These are phyloP conservation scores for Epistrophe eligans DNA, from an alignment of 2,888 invertebrate species.

Conservation along the genomic window DNA sequence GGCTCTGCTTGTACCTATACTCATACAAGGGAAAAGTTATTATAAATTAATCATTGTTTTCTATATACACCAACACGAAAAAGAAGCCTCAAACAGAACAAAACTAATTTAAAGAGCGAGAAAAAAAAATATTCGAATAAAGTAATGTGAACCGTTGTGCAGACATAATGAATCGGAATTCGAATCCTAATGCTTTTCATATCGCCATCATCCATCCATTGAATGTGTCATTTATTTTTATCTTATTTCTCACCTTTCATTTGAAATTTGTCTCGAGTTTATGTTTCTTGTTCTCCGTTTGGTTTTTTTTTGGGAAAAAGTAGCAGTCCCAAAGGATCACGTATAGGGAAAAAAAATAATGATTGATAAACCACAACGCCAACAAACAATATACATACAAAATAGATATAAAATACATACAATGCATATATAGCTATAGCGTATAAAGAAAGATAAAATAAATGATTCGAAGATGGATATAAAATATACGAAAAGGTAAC, in stretches of 20 bases:
- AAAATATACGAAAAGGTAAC: constrained; percentile 6
- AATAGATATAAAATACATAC: background rate
- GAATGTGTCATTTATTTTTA: constrained; percentile 51
- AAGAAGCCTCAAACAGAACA: constrained; percentile 1
- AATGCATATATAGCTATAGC: background rate
- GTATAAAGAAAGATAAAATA: background rate
- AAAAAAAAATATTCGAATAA: constrained; percentile 1
- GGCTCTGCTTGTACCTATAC: background rate
- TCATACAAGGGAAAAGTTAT: constrained; percentile 6
- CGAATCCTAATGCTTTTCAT: constrained; percentile 33
- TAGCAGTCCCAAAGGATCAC: constrained; percentile 50
- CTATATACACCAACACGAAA: background rate
- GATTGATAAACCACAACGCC: constrained; percentile 60
- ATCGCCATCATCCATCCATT: constrained; percentile 1
- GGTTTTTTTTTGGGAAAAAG: background rate
- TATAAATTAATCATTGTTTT: constrained; percentile 40
- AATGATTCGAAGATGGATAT: background rate
- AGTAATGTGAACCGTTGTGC: constrained; percentile 23
- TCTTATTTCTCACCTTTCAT: constrained; percentile 57
- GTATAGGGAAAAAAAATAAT: constrained; percentile 22
- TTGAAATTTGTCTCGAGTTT: constrained; percentile 20
- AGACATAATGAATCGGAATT: constrained; percentile 33
- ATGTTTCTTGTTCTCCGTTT: background rate
- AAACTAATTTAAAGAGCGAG: constrained; percentile 2
- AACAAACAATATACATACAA: background rate